Conservation (phyloP, 1,140 invertebrate genomes). For the Drosophila serrata region DNA sequence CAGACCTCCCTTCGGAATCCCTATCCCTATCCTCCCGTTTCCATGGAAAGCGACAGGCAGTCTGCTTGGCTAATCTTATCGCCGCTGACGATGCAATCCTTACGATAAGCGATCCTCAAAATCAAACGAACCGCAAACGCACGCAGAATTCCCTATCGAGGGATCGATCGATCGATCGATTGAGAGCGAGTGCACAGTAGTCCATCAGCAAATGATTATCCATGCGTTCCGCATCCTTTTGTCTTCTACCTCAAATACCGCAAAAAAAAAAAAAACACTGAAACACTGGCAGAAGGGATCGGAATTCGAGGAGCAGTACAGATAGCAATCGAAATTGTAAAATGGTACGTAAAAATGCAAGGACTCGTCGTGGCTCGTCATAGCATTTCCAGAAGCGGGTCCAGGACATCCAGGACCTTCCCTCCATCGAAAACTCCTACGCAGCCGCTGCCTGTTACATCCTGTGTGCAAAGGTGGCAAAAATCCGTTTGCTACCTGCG, state of each 20-base stretch:
- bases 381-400: conserved; percentile 39
- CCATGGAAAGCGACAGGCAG: conserved; percentile 66
- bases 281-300: not conserved
- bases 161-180: conserved; percentile 18
- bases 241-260: conserved; percentile 73
- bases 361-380: conserved; percentile 1
- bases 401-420: conserved; percentile 45
- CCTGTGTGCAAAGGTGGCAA: conserved; percentile 81
- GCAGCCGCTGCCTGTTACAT: conserved; percentile 60
- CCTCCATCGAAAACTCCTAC: conserved; percentile 66
- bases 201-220: conserved; percentile 64
- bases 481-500: conserved; percentile 74
- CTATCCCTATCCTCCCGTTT: conserved; percentile 26
- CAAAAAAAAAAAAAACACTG: conserved; percentile 51
- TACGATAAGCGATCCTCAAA: conserved; percentile 57
- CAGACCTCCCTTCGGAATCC: conserved; percentile 34
- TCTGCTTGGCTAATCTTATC: conserved; percentile 67
- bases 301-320: conserved; percentile 13
- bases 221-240: conserved; percentile 59
- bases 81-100: conserved; percentile 48
- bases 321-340: conserved; percentile 80
- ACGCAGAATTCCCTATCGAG: conserved; percentile 26
- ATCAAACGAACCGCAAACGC: conserved; percentile 68
- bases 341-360: conserved; percentile 78
- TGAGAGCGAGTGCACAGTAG: conserved; percentile 57